Evolutionary conservation across 1,140 invertebrate genomes (phyloP), one percentile per base, ranked within the genome.

Genomic region (Lordiphosa stackelbergi): DNA sequence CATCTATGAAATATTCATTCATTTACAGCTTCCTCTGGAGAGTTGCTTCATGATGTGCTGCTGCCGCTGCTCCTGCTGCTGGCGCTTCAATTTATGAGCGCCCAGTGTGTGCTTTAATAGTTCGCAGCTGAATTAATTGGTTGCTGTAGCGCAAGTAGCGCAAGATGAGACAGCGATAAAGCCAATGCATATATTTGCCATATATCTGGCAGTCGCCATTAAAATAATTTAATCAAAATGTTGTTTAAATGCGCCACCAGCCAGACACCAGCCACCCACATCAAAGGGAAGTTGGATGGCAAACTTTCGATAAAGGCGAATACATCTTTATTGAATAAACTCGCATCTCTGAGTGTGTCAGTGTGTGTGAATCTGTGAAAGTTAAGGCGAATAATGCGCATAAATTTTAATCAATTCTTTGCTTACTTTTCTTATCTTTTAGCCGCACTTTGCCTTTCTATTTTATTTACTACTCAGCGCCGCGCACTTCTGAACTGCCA

Each of bases 161-260:
- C 28, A 28, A 48, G 52, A 63, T 57, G 57, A 40, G 55, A 40
- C 36, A 45, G 46, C 45, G 41, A 42, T 41, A 54, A 48, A 75
- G 52, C 36, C 52, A 61, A 53, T 42, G 64, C 64, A 62, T 78
- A 69, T 78, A 72, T 66, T 81, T 71, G 63, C 66, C 62, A 75
- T 81, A 75, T 60, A 81, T 83, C 56, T 72, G 56, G 59, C 47
- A 69, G 58, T 75, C 72, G 69, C 75, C 66, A 79, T 81, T 75
- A 81, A 81, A 83, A 81, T 81, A 81, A 81, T 81, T 81, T 81
- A 81, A 81, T 81, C 75, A 81, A 81, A 83, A 79, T 68, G 75
- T 58, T 79, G 75, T 71, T 81, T 66, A 47, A 56, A 46, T 46
- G 43, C 62, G 28, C 28, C 28, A 31, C 57, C 58, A 45, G 16